phyloP scores from a whole-genome alignment of 1,140 invertebrate species.

The Drosophila santomea region DNA sequence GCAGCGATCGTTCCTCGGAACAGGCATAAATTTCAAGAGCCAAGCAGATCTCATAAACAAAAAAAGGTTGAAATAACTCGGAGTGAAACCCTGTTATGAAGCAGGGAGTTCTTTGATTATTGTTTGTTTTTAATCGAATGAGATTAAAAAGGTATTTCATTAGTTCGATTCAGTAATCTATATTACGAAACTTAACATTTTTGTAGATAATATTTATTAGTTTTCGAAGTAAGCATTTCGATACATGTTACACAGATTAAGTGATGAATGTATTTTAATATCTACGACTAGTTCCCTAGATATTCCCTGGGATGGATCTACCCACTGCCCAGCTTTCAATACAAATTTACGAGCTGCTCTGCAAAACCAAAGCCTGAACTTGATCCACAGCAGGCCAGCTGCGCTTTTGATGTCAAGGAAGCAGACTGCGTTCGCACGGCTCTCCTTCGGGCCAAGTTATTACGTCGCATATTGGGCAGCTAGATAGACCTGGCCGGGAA shows the following conservation, averaged over 20 bases:
- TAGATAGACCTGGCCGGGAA: constrained; percentile 48
- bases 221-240: no score
- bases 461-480: constrained; percentile 63
- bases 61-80: constrained; percentile 17
- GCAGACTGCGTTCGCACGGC: constrained; percentile 33
- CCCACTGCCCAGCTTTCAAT: not conserved
- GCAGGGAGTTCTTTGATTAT: not conserved
- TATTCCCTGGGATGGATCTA: constrained; percentile 4
- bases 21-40: constrained; percentile 36
- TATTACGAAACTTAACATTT: not conserved
- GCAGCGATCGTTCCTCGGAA: constrained; percentile 28
- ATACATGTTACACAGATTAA: no score
- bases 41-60: constrained; percentile 18
- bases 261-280: not conserved
- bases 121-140: not conserved
- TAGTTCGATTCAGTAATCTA: not conserved
- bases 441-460: constrained; percentile 52
- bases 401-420: constrained; percentile 56
- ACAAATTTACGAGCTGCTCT: constrained; percentile 32
- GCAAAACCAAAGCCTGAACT: constrained; percentile 44
- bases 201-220: no score
- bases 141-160: no score
- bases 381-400: constrained; percentile 56
- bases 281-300: not conserved
- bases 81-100: not conserved